Evolutionary conservation across 2,888 invertebrate species (phyloP), one percentile per base, ranked within the genome.

Genomic region (Chymomyza caudatula): DNA sequence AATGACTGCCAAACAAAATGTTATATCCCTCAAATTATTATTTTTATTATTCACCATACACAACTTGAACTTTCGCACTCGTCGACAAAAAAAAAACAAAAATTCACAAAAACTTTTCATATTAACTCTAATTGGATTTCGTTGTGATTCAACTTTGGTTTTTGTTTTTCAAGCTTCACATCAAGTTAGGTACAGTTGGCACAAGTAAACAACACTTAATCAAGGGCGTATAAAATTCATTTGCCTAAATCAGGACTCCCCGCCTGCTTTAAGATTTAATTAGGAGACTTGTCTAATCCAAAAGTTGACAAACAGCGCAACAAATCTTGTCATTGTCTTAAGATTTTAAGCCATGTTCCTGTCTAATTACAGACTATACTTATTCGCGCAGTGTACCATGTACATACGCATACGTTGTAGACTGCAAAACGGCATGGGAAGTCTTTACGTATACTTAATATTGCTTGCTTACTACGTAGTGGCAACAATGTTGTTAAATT

Each of bases 401-500:
- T 11, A 22, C 22, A 51, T 23, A n/a, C 44, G n/a, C 44, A n/a
- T 44, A n/a, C 6, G 6, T 20, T 51, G 13, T 20, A 20, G 13
- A 13, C 22, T 13, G 15, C 4, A 6, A 19, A 8, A 0, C 5
- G 19, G 23, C 8, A 22, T 13, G 5, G 85, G 79, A 85, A 71
- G 83, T 79, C 73, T 77, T 83, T 79, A 83, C 79, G 79, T 73
- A 37, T 37, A 37, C 29, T 37, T 37, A 11, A 37, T 37, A 83
- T 77, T 71, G 83, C 68, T 72, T 72, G 60, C 17, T 15, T 19
- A 47, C 47, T 15, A 13, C 47, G 19, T 17, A 51, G 51, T 20
- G 20, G 8, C 51, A 51, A 71, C 72, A 71, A 71, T 71, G 66
- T 70, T 79, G 80, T 85, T 85, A 82, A 77, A 83, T 80, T 80